phyloP scores from a whole-genome alignment of 2,888 invertebrate genomes.

The Orthosia cruda region DNA sequence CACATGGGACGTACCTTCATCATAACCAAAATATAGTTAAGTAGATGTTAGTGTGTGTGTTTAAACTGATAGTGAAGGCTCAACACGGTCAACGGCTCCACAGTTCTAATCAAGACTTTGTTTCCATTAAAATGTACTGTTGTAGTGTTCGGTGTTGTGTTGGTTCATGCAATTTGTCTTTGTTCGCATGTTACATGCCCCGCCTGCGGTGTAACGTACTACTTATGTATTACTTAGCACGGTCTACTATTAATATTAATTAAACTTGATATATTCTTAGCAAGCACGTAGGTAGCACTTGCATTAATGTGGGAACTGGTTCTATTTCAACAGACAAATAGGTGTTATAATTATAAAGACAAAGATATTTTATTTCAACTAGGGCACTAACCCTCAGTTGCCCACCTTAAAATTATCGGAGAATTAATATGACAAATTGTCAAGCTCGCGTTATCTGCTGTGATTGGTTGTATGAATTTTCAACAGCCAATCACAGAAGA shows the following conservation, averaged over 20 bases:
- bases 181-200: slow-evolving; percentile 42
- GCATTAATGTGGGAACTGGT: slow-evolving; percentile 44
- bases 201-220: slow-evolving; percentile 25
- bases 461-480: too few relatives aligned
- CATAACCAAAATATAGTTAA: neutral
- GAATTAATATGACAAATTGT: too few relatives aligned
- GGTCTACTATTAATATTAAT: slow-evolving; percentile 54
- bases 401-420: too few relatives aligned
- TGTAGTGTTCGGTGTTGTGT: slow-evolving; percentile 13
- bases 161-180: slow-evolving; percentile 54
- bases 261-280: slow-evolving; percentile 49
- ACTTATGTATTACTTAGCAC: slow-evolving; percentile 32
- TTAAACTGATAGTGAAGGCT: neutral
- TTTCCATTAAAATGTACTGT: slow-evolving; percentile 14
- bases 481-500: too few relatives aligned
- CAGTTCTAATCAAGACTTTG: slow-evolving; percentile 25
- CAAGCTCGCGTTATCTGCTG: too few relatives aligned
- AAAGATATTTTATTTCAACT: too few relatives aligned
- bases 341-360: slow-evolving; percentile 26
- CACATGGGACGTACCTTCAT: neutral
- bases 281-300: slow-evolving; percentile 22
- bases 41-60: neutral
- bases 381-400: too few relatives aligned
- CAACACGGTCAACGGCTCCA: neutral
- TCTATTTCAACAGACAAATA: slow-evolving; percentile 33